Conservation (phyloP, 2,797 vertebrate species). For the Alouatta caraya region DNA sequence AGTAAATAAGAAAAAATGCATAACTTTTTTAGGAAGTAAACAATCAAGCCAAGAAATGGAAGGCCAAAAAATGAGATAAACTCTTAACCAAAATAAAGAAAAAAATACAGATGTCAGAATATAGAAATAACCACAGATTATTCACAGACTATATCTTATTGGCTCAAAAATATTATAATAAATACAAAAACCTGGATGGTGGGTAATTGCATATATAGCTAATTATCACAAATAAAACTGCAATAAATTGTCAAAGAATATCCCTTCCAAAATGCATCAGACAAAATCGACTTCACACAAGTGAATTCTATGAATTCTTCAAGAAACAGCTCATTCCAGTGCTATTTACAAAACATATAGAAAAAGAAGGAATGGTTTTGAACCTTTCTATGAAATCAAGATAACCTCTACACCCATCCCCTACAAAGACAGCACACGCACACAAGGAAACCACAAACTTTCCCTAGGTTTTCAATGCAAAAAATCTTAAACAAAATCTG, state of each 20-base stretch:
- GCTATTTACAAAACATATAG: not conserved
- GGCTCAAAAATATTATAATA: constrained; percentile 11
- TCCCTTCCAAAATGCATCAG: not conserved
- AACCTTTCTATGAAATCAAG: not conserved
- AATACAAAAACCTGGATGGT: not conserved
- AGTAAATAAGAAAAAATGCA: not conserved
- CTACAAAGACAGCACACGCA: not conserved
- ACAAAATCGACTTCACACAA: not conserved
- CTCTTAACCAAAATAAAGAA: not conserved
- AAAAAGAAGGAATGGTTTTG: not conserved
- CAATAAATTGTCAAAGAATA: not conserved
- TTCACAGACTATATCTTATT: not conserved
- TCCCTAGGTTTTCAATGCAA: not conserved
- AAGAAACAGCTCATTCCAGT: not conserved
- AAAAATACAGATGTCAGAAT: not conserved
- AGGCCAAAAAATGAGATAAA: not conserved
- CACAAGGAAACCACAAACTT: not conserved
- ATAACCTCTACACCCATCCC: not conserved
- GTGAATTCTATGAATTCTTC: not conserved
- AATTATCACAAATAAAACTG: not conserved
- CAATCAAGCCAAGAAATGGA: not conserved
- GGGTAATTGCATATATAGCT: not conserved
- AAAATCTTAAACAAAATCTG: not conserved
- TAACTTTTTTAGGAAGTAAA: not conserved
- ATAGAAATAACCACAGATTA: not conserved